Base-by-base conservation (phyloP, 2,888 invertebrate species). In the Dichetophora obliterata region DNA sequence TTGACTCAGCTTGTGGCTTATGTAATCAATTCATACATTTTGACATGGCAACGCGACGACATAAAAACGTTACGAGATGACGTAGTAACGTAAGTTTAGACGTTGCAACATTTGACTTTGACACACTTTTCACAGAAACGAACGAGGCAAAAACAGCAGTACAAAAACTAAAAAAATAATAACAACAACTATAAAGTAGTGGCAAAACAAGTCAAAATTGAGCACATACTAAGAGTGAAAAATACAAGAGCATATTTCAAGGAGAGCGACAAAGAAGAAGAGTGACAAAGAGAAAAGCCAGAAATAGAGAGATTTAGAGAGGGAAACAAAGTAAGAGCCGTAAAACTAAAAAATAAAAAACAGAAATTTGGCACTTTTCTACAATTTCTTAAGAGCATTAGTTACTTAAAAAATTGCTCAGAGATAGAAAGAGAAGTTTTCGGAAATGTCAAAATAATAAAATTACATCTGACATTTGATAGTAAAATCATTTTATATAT, bases 101-200 rank as follows among this genome's bases (percentile, higher is more conserved):
- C 48, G 70, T 52, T 76, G 70, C 77, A 76, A 24, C 80, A 82
- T 84, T 86, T 87, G 86, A 87, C 86, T 87, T 87, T 87, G 86
- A 87, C 86, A 87, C 85, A 87, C 86, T 87, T 87, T 87, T 83
- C 78, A 34, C 16, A 71, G 48, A 70, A 78, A 72, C 69, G 73
- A 59, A 76, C 48, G 48, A 61, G 22, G 61, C 34, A 68, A 66
- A 57, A 75, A 66, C 43, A 65, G 59, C 19, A 5, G 14, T 2
- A 34, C 65, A 75, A 57, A 57, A 66, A 52, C 31, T n/a, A 14
- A 34, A 50, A 27, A 14, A 52, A 31, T 59, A 37, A 14, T 48
- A 61, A 61, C 16, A 61, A 59, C 68, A 59, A 68, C 19, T 54
- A 63, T 14, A 73, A 24, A 73, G 43, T 16, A 48, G 11, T 8